Base-by-base conservation (phyloP, 2,888 invertebrate genomes). In the Poecilus cupreus region DNA sequence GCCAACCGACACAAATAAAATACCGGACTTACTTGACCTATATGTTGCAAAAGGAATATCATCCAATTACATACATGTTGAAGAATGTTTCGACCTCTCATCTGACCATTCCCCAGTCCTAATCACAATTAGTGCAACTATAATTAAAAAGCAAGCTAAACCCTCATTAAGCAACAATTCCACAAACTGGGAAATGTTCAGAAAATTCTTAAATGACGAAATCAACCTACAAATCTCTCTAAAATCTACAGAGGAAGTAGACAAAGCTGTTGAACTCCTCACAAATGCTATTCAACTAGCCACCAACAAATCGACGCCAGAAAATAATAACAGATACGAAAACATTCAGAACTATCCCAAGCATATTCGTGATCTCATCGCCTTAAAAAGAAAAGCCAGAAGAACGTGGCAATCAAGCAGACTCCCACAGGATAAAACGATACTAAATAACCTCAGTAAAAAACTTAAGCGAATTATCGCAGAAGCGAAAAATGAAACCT, bases 1-100 rank as follows among this genome's bases (percentile, higher is more conserved):
- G 84, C 84, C 84, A 5, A 68, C 83, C 11, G 83, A 85, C 70
- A 39, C 70, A 11, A 82, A 82, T n/a, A 84, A 85, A 83, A 81
- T 82, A 11, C 85, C 86, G 3, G 84, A 85, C 22, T 68, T 85
- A n/a, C 49, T 85, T 2, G 85, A 85, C 75, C 82, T 86, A 51
- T 85, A 83, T 51, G 82, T 85, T 2, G 82, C 83, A 5, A 84
- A 84, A 37, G 82, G 82, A 2, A 82, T 84, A 37, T 57, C 81
- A 11, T 22, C 43, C 24, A 82, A 64, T 10, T 83, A 82, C 60
- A 77, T 54, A 32, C 10, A 54, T n/a, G 46, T 77, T 24, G 72
- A 82, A 74, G 60, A 75, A 13, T 57, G 80, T n/a, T 64, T 75
- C 13, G 84, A 84, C 39, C 75, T 85, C 11, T 83, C 83, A 13